Conservation (phyloP, 53 echinoderm and acorn worm species). For the Antedon mediterranea region DNA sequence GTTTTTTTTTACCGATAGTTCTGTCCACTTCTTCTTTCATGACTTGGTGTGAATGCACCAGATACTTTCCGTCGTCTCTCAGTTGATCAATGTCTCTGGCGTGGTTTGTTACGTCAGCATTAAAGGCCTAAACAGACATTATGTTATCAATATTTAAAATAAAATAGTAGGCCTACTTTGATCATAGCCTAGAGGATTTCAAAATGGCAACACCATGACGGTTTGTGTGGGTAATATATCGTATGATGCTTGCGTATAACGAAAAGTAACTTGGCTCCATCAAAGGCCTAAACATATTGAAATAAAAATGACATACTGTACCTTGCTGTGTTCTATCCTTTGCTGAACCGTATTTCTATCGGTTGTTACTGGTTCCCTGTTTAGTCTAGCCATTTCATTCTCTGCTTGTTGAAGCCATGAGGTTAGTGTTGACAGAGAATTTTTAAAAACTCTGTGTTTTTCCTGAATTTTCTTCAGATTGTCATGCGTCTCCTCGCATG, state of each 20-base stretch:
- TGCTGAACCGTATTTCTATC: constrained; percentile 77
- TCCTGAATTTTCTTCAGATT: constrained; percentile 52
- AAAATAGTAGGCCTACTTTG: no score
- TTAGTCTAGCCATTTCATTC: constrained; percentile 38
- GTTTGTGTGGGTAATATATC: no score
- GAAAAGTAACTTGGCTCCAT: no score
- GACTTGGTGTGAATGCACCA: constrained; percentile 66
- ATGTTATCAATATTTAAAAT: no score
- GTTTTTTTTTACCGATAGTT: constrained; percentile 46
- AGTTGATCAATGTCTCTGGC: constrained; percentile 57
- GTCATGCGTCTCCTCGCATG: constrained; percentile 46
- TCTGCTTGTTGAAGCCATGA: constrained; percentile 66
- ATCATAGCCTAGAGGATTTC: no score
- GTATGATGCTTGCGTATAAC: no score
- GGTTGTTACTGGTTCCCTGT: constrained; percentile 71
- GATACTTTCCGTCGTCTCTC: constrained; percentile 47
- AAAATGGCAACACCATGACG: no score
- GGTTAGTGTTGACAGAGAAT: constrained; percentile 33
- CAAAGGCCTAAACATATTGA: no score
- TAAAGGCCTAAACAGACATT: constrained; percentile 31
- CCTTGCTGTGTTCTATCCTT: constrained; percentile 67
- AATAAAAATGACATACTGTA: no score
- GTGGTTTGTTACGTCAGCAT: constrained; percentile 72
- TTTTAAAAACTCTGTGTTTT: constrained; percentile 49
- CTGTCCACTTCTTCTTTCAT: constrained; percentile 41